Conservation (phyloP, 1,140 invertebrate genomes). For the Colletes latitarsis region DNA sequence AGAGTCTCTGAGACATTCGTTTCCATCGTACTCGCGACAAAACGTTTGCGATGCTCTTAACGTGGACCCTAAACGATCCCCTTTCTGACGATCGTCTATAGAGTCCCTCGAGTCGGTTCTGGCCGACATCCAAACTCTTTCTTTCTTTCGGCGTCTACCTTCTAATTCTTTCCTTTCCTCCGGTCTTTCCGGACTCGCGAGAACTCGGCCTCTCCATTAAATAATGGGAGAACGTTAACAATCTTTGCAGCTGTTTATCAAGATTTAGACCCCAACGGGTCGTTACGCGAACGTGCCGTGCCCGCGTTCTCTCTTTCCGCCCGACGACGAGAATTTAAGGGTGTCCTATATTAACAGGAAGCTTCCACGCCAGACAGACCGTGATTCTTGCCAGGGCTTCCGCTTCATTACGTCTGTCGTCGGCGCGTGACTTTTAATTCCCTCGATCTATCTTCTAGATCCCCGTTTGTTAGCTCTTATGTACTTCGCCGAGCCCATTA, state of each 20-base stretch:
- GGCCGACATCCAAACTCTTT: conserved; percentile 48
- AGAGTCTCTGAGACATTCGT: neutral
- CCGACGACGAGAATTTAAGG: conserved; percentile 40
- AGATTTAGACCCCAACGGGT: conserved; percentile 49
- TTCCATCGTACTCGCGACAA: conserved; percentile 28
- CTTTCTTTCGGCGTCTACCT: conserved; percentile 3
- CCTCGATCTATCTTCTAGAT: neutral
- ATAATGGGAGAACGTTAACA: conserved; percentile 58
- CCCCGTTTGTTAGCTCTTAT: too few species aligned
- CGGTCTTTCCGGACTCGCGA: conserved; percentile 23
- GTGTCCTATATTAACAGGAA: conserved; percentile 34
- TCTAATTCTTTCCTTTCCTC: conserved; percentile 17
- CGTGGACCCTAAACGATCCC: conserved; percentile 8
- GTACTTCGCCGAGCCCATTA: neutral
- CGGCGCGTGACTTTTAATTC: conserved; percentile 38
- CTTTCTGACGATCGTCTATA: conserved; percentile 41
- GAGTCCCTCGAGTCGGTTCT: neutral
- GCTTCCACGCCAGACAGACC: neutral
- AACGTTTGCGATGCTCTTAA: conserved; percentile 1
- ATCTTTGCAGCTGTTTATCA: conserved; percentile 62
- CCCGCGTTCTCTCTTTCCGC: conserved; percentile 5
- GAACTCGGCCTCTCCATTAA: conserved; percentile 42
- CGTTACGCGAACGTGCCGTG: conserved; percentile 35
- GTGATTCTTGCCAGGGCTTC: conserved; percentile 28
- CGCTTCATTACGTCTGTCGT: conserved; percentile 38